These are phyloP conservation scores for Alligator mississippiensis DNA, from an alignment of 2,113 vertebrate species.

Conservation along the genomic window DNA sequence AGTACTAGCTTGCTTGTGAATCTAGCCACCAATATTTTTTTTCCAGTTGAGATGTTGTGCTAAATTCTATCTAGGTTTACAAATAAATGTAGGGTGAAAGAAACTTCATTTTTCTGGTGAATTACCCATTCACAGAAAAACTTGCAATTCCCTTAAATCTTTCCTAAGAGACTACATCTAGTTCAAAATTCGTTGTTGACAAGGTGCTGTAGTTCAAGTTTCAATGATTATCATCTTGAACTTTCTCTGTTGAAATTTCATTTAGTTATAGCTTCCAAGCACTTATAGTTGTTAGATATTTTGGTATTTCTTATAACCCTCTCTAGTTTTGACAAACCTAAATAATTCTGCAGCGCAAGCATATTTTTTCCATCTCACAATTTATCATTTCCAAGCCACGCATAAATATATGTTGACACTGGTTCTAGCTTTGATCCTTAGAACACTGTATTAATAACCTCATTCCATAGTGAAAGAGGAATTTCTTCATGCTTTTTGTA, in stretches of 20 bases:
- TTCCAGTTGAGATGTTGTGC: background rate
- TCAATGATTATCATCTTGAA: background rate
- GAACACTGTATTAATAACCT: constrained; percentile 46
- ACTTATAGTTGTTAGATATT: constrained; percentile 56
- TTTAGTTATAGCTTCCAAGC: constrained; percentile 42
- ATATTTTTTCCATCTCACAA: constrained; percentile 19
- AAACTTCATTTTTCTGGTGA: background rate
- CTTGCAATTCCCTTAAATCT: background rate
- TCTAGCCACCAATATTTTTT: background rate
- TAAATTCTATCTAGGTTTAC: background rate
- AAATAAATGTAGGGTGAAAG: background rate
- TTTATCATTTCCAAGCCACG: background rate
- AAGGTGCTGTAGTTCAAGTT: fast-evolving
- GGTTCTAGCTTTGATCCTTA: constrained; percentile 27
- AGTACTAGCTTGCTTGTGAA: background rate
- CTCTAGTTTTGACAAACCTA: constrained; percentile 31
- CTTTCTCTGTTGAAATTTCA: constrained; percentile 16
- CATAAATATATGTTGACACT: background rate
- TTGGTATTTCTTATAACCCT: constrained; percentile 39
- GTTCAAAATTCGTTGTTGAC: background rate
- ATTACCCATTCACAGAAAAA: no score
- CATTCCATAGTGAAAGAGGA: constrained; percentile 48
- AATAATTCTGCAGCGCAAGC: constrained; percentile 27
- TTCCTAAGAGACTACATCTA: background rate
- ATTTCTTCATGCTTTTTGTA: constrained; percentile 36